phyloP scores from a whole-genome alignment of 2,888 invertebrate species.

The Diogma glabrata region DNA sequence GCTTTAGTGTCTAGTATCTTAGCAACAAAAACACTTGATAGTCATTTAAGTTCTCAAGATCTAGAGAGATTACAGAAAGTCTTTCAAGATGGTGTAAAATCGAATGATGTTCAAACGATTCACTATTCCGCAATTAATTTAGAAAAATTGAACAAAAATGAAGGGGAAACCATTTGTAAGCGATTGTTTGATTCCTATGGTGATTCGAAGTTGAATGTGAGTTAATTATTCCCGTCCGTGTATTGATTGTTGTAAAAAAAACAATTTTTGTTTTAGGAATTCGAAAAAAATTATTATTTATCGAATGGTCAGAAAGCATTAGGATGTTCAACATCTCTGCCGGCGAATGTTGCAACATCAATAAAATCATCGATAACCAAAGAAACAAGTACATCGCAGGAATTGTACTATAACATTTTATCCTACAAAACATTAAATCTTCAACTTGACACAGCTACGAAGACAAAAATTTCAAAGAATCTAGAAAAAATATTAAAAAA shows the following conservation, averaged over 20 bases:
- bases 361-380: constrained; percentile 50
- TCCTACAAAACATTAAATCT: constrained; percentile 57
- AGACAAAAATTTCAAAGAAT: constrained; percentile 56
- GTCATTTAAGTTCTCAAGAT: constrained; percentile 29
- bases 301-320: constrained; percentile 49
- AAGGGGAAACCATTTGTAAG: constrained; percentile 42
- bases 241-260: constrained; percentile 1
- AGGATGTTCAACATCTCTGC: constrained; percentile 41
- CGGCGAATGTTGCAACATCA: constrained; percentile 39
- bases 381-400: constrained; percentile 52
- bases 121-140: constrained; percentile 67
- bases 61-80: constrained; percentile 32
- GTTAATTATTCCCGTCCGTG: constrained; percentile 17
- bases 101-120: constrained; percentile 50
- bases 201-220: constrained; percentile 40
- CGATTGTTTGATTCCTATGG: constrained; percentile 24
- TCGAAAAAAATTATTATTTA: constrained; percentile 52
- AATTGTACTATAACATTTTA: constrained; percentile 63
- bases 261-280: constrained; percentile 25
- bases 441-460: constrained; percentile 51
- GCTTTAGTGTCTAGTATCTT: background rate
- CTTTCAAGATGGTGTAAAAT: constrained; percentile 37
- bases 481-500: constrained; percentile 68
- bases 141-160: constrained; percentile 48
- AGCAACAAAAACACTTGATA: constrained; percentile 27